These are phyloP conservation scores for Brienomyrus brachyistius DNA, from an alignment of 2,113 vertebrate genomes.

Conservation along the genomic window DNA sequence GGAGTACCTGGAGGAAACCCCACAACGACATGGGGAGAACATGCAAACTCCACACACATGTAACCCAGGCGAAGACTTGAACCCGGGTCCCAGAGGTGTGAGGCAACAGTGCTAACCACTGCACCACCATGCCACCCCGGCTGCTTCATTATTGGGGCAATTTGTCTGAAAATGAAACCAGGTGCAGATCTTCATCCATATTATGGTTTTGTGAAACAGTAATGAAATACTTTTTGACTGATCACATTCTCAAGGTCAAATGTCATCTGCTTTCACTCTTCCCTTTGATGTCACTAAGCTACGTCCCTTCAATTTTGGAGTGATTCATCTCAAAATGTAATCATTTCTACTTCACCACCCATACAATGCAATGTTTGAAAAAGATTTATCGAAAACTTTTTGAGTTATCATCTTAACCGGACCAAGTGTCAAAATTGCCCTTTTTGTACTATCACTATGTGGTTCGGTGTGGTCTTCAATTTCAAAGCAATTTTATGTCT, in stretches of 20 bases:
- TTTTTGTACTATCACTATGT: not conserved
- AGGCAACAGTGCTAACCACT: too few relatives aligned
- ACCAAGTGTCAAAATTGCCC: not conserved
- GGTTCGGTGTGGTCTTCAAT: not conserved
- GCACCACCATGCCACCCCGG: too few relatives aligned
- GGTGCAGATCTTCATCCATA: not conserved
- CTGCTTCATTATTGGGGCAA: not conserved
- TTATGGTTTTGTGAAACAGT: not conserved
- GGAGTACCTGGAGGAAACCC: too few relatives aligned
- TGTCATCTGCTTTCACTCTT: not conserved
- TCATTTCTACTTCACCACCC: not conserved
- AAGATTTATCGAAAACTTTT: not conserved
- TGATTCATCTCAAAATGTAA: not conserved
- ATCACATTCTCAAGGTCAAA: not conserved
- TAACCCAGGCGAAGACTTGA: too few relatives aligned
- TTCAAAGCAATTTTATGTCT: not conserved
- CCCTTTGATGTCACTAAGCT: not conserved
- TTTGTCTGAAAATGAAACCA: not conserved
- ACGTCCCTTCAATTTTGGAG: not conserved
- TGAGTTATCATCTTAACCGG: not conserved
- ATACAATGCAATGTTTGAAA: not conserved
- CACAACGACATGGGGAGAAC: too few relatives aligned
- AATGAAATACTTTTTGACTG: not conserved
- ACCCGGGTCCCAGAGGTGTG: too few relatives aligned
- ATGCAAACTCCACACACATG: too few relatives aligned